phyloP scores from a whole-genome alignment of 1,140 invertebrate genomes.

The Neodiprion lecontei region DNA sequence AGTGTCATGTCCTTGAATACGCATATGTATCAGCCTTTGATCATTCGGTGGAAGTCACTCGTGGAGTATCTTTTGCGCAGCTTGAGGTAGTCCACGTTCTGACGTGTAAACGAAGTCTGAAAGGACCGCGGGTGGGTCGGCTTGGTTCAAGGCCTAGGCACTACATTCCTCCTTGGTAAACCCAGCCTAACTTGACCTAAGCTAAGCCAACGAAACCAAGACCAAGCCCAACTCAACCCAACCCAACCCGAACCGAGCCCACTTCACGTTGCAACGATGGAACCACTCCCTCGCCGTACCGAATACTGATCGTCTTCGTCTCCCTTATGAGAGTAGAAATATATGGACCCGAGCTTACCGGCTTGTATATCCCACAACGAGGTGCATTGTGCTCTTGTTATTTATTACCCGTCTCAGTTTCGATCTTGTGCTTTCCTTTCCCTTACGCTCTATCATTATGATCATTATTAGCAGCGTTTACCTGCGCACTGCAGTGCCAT shows the following conservation, averaged over 20 bases:
- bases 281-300: slow-evolving; percentile 3
- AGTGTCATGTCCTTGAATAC: no score
- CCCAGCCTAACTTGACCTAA: slow-evolving; percentile 5
- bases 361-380: background rate
- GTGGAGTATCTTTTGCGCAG: background rate
- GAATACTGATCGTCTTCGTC: slow-evolving; percentile 7
- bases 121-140: background rate
- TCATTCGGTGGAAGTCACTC: no score
- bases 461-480: background rate
- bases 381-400: background rate
- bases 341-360: background rate
- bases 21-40: no score
- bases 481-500: no score
- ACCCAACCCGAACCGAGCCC: background rate
- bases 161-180: slow-evolving; percentile 2
- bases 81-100: background rate
- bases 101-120: background rate
- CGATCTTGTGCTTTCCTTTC: background rate
- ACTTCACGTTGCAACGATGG: background rate
- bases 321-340: slow-evolving; percentile 6
- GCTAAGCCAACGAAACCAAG: background rate
- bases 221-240: background rate
- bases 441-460: background rate
- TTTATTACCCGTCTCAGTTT: slow-evolving; percentile 7
- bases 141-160: background rate